A percentile compares a stretch with the other conserved stretches of the same genome.
These are phyloP conservation scores for Oncopodura yosiiana DNA, from an alignment of 1,140 invertebrate genomes.

Conservation along the genomic window DNA sequence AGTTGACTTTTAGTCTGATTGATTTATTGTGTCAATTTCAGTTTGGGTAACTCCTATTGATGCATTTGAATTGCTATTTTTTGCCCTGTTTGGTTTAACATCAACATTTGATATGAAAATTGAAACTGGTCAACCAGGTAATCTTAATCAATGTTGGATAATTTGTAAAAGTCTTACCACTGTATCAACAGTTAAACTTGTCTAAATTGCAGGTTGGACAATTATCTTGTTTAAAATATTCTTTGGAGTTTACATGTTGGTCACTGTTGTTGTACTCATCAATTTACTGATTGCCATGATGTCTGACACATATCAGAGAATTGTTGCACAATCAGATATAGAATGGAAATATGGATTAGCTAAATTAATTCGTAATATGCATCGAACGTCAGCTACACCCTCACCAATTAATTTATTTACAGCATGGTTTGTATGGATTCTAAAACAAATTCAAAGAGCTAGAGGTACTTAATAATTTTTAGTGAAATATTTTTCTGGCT, in stretches of 20 bases:
- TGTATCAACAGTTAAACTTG: slow-evolving; percentile 46
- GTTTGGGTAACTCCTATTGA: slow-evolving; percentile 74
- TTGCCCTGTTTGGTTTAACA: slow-evolving; percentile 93
- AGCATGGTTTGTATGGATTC: slow-evolving; percentile 77
- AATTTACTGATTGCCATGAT: slow-evolving; percentile 99
- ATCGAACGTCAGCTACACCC: slow-evolving; percentile 91
- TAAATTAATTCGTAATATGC: slow-evolving; percentile 97
- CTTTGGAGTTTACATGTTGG: slow-evolving; percentile 94
- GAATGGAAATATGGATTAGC: slow-evolving; percentile 99
- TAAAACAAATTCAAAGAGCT: slow-evolving; percentile 63
- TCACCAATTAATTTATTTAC: slow-evolving; percentile 93
- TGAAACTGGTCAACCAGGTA: slow-evolving; percentile 34
- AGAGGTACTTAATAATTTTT: slow-evolving; percentile 43
- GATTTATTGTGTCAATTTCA: slow-evolving; percentile 40
- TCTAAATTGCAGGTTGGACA: no score
- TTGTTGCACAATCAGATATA: slow-evolving; percentile 98
- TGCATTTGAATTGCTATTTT: slow-evolving; percentile 93
- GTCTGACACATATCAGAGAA: slow-evolving; percentile 97
- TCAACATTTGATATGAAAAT: slow-evolving; percentile 56
- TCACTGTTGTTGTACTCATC: slow-evolving; percentile 93
- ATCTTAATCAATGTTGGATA: slow-evolving; percentile 7
- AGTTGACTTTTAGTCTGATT: slow-evolving; percentile 31
- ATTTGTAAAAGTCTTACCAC: background rate
- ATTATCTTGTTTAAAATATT: slow-evolving; percentile 47
- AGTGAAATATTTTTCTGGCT: background rate